Evolutionary conservation across 2,888 invertebrate genomes (phyloP), one percentile per base, ranked within the genome.

Genomic region (Ochropacha duplaris): DNA sequence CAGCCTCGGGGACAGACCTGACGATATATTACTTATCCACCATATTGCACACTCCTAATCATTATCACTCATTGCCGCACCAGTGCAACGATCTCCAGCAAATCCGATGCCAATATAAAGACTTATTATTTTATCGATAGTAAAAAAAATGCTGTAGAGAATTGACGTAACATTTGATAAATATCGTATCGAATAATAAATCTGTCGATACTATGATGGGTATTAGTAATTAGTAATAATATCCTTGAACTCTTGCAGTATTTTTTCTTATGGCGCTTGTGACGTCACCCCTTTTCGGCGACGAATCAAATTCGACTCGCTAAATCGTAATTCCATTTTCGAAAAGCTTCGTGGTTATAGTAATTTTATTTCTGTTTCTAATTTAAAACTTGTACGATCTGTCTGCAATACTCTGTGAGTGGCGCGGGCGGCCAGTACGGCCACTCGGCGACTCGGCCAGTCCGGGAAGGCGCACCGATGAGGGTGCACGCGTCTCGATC

Each of bases 401-500:
- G 62, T 68, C 52, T 56, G 28, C 19, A 57, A 31, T 51, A 61
- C 65, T 60, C 58, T 59, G 19, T 49, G 51, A n/a, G n/a, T n/a
- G n/a, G n/a, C n/a, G n/a, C n/a, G 55, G 22, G 28, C 5, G 26
- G 26, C 26, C 26, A 5, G 26, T 5, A 11, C 31, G 31, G 52
- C 24, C 5, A 24, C 24, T 24, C 24, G 2, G 24, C 5, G 56
- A 54, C 22, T 19, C 64, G 58, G 76, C 63, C 84, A 92, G 92
- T 91, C 79, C 79, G 86, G 83, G 83, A 83, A 84, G 81, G 86
- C 86, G 88, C 87, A 79, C 84, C 87, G 85, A 86, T 86, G 90
- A 69, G 80, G 84, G 84, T 78, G 88, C 83, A 90, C 89, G 90
- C 65, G 80, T 73, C 76, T 75, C 78, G 78, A 79, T 79, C 79